phyloP scores from a whole-genome alignment of 2,888 invertebrate genomes.

The Tetragonula carbonaria region DNA sequence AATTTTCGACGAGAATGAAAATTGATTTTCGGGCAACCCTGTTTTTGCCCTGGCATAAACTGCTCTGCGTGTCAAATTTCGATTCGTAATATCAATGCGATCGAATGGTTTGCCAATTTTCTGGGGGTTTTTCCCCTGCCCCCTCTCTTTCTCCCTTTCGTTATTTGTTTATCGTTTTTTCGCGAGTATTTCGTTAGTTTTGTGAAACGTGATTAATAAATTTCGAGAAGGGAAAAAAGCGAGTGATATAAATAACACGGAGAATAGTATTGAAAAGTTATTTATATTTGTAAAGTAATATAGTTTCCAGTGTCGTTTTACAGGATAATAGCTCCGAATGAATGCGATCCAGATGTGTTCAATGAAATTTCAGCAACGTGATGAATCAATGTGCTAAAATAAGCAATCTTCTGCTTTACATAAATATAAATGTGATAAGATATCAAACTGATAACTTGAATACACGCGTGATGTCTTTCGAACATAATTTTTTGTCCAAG shows the following conservation, averaged over 20 bases:
- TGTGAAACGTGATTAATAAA: background rate
- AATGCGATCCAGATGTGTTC: background rate
- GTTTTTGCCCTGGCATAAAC: background rate
- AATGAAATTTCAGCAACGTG: background rate
- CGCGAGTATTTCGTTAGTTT: background rate
- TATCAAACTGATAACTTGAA: background rate
- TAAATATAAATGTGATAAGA: background rate
- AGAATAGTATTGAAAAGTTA: background rate
- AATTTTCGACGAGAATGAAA: constrained; percentile 38
- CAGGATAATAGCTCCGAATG: background rate
- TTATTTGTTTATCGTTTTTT: background rate
- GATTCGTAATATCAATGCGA: background rate
- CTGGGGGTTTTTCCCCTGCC: no score
- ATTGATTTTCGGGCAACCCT: constrained; percentile 27
- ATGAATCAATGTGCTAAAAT: background rate
- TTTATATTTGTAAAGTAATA: background rate
- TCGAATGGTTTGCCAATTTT: background rate
- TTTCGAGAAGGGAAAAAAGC: background rate
- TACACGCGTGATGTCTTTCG: background rate
- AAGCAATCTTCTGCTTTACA: background rate
- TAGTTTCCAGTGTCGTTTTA: background rate
- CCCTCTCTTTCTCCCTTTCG: background rate
- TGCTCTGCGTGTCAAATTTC: constrained; percentile 10
- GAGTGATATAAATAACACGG: background rate
- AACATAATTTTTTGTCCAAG: no score